Conservation (phyloP, 1,140 invertebrate genomes). For the Lanistes nyassanus region DNA sequence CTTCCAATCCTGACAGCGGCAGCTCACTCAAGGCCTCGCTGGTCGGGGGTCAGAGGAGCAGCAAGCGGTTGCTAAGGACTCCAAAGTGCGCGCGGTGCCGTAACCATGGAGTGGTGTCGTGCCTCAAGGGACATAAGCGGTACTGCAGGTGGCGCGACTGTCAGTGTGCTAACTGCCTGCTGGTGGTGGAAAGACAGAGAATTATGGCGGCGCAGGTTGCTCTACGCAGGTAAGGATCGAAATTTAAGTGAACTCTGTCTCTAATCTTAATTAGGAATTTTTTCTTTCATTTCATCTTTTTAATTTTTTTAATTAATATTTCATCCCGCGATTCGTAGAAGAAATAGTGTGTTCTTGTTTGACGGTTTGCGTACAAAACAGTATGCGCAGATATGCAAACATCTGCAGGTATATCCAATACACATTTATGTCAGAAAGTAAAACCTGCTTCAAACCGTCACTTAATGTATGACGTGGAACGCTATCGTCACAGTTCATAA, state of each 20-base stretch:
- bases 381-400: no score
- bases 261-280: no score
- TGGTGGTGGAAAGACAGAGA: conserved; percentile 93
- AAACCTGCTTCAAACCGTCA: no score
- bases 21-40: background rate
- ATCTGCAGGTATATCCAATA: no score
- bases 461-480: no score
- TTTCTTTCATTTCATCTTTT: no score
- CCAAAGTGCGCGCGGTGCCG: conserved; percentile 95
- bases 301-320: no score
- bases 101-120: conserved; percentile 95
- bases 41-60: background rate
- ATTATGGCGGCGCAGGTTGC: conserved; percentile 97
- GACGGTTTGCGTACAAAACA: no score
- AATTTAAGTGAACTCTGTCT: background rate
- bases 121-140: conserved; percentile 91
- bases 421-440: no score
- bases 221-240: conserved; percentile 46
- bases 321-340: no score
- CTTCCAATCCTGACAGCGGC: background rate
- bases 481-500: no score
- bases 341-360: no score
- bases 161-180: conserved; percentile 93
- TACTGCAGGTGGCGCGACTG: conserved; percentile 75
- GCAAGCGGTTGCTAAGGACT: conserved; percentile 72